Base-by-base conservation (phyloP, 2,797 vertebrate genomes). In the Acipenser oxyrinchus region DNA sequence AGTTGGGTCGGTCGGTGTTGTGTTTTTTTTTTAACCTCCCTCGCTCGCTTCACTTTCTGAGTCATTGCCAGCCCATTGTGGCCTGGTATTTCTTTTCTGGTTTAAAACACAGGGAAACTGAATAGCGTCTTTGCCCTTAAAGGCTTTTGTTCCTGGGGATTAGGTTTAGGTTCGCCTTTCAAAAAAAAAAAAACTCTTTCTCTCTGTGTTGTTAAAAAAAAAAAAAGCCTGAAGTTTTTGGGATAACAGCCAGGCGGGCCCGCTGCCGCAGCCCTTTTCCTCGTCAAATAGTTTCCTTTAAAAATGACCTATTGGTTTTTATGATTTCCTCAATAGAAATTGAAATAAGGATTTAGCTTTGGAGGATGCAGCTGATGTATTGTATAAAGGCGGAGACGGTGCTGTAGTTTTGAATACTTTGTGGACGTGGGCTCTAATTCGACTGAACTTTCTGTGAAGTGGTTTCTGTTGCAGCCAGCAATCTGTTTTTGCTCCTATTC, bases 211-310 rank as follows among this genome's bases (percentile, higher is more conserved):
- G 5, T 10, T 15, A 7, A 2, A 15, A 18, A 18, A 18, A 18
- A 18, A 18, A 18, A 18, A 18, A 18, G 9, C 57, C 57, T 18
- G 72, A 63, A 50, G 49, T 64, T 51, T 60, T 79, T 60, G 61
- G 75, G 77, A 72, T 57, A 72, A 71, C 70, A 75, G 83, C 84
- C 83, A 81, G 73, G 69, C 71, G 82, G 80, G 80, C 73, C 76
- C 75, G 76, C 73, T 70, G 72, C 72, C 82, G 77, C 78, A 76
- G 13, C 79, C 76, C 75, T 75, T 79, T 71, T 76, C 77, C 79
- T 73, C 78, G 78, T 73, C 75, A 73, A 79, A 73, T 37, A 37
- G 23, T 37, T 73, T 53, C 62, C 62, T 11, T 23, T 51, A 55
- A 37, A 13, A 65, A 37, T 10, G 51, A 51, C 52, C 48, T 18